Evolutionary conservation across 2,113 vertebrate genomes (phyloP).

Genomic region (Clarias magur): DNA sequence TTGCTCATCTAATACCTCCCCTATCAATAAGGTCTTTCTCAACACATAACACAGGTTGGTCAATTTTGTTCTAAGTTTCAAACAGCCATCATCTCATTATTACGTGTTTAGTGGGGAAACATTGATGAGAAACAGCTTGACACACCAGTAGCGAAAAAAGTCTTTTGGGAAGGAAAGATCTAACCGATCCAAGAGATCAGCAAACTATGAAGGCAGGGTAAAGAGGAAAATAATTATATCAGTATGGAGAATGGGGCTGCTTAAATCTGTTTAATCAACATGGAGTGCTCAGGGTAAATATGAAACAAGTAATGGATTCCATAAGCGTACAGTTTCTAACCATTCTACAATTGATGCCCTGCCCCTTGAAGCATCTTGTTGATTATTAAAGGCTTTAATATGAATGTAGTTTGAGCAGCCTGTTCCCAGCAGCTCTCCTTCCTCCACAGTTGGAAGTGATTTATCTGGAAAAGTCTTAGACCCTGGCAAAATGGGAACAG

Average conservation of each 20-base stretch:
- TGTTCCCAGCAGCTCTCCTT: neutral
- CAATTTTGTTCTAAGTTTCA: conserved; percentile 42
- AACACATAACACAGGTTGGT: conserved; percentile 33
- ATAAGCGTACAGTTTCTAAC: conserved; percentile 37
- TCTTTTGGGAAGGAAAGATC: conserved; percentile 45
- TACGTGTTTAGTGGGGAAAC: conserved; percentile 55
- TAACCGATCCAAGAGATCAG: conserved; percentile 32
- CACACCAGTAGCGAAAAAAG: conserved; percentile 60
- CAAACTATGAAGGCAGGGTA: conserved; percentile 22
- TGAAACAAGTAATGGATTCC: conserved; percentile 54
- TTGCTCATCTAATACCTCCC: conserved; percentile 5
- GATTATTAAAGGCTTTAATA: conserved; percentile 64
- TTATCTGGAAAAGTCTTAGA: conserved; percentile 47
- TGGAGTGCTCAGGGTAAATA: conserved; percentile 28
- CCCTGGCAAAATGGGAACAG: conserved; percentile 55
- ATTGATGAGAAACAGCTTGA: conserved; percentile 60
- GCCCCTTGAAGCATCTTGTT: conserved; percentile 57
- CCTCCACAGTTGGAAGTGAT: conserved; percentile 65
- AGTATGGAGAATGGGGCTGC: conserved; percentile 38
- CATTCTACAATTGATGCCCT: neutral
- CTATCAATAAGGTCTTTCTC: conserved; percentile 52
- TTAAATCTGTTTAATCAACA: conserved; percentile 43
- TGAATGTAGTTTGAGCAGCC: conserved; percentile 48
- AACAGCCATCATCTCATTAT: conserved; percentile 54
- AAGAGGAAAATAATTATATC: conserved; percentile 54